phyloP scores from a whole-genome alignment of 2,888 invertebrate species.

The Cataglyphis albicans region DNA sequence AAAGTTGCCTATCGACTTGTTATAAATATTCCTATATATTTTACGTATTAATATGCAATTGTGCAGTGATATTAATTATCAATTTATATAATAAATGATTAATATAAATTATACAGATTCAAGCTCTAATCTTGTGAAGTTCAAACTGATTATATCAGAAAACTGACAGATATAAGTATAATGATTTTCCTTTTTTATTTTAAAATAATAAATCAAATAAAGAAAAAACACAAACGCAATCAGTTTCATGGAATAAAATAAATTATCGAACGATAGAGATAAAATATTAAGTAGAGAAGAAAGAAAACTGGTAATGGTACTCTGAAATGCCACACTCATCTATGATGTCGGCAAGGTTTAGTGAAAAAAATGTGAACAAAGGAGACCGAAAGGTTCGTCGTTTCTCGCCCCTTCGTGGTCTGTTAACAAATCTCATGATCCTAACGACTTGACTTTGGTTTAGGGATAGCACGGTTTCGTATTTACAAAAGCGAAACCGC shows the following conservation, averaged over 20 bases:
- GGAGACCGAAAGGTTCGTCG: conserved; percentile 51
- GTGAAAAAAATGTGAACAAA: conserved; percentile 49
- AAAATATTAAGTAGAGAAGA: conserved; percentile 4
- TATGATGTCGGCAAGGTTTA: conserved; percentile 42
- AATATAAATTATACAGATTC: background rate
- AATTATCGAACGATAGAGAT: conserved; percentile 24
- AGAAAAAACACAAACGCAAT: background rate
- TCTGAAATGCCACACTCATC: conserved; percentile 68
- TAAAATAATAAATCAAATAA: conserved; percentile 8
- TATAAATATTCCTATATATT: background rate
- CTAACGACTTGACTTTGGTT: conserved; percentile 68
- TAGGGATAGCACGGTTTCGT: conserved; percentile 76
- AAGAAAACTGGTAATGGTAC: conserved; percentile 46
- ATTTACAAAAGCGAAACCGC: conserved; percentile 82
- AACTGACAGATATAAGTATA: background rate
- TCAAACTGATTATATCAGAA: background rate
- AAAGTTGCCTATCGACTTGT: background rate
- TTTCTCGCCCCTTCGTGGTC: conserved; percentile 63
- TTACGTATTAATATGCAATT: background rate
- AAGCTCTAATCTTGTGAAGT: background rate
- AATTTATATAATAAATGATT: background rate
- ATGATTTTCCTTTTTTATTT: background rate
- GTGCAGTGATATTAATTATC: background rate
- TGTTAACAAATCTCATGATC: conserved; percentile 77
- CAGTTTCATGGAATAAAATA: background rate